phyloP scores from a whole-genome alignment of 2,113 vertebrate genomes.

The Caranx melampygus region DNA sequence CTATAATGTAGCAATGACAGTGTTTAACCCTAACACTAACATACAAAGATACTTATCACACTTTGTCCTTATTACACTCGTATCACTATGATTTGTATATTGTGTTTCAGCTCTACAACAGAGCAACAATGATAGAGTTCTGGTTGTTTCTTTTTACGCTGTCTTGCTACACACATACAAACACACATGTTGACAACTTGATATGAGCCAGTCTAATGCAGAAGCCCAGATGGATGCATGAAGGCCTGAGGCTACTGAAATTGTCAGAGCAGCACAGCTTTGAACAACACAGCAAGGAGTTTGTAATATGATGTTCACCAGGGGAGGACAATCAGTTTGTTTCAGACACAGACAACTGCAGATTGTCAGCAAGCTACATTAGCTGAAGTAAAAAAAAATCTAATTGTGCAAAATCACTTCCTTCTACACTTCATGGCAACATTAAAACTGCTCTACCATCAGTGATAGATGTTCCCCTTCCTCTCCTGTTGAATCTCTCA shows the following conservation, averaged over 20 bases:
- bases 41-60: background rate
- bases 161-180: background rate
- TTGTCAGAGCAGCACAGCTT: slow-evolving; percentile 12
- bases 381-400: background rate
- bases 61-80: background rate
- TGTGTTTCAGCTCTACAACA: background rate
- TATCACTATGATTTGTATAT: background rate
- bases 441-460: background rate
- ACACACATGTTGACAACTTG: slow-evolving; percentile 21
- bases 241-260: slow-evolving; percentile 26
- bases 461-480: background rate
- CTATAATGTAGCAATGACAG: background rate
- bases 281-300: slow-evolving; percentile 32
- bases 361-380: background rate
- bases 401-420: background rate
- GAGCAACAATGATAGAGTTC: background rate
- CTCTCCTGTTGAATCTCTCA: background rate
- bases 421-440: background rate
- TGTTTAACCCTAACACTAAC: slow-evolving; percentile 8
- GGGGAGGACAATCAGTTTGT: background rate
- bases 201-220: slow-evolving; percentile 29
- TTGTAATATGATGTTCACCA: background rate
- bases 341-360: background rate
- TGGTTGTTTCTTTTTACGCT: background rate
- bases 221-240: slow-evolving; percentile 22